Percentiles rank a stretch among this genome's conserved stretches.
Evolutionary conservation across 1,140 invertebrate genomes (phyloP).

Genomic region (Nasonia vitripennis): DNA sequence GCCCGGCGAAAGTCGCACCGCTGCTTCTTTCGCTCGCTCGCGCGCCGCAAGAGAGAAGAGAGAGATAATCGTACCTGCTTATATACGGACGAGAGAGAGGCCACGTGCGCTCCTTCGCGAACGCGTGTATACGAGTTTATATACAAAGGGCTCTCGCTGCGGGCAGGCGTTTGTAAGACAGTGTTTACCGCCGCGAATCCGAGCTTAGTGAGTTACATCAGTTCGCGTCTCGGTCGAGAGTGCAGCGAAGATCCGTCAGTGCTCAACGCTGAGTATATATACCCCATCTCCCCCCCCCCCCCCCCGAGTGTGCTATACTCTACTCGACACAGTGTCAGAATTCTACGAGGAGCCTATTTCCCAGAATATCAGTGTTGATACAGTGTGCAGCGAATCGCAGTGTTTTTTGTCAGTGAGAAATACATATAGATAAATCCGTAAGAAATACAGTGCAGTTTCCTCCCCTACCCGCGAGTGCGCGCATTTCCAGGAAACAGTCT

Average conservation of each 20-base stretch:
- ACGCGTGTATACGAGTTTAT: background rate
- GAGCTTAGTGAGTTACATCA: background rate
- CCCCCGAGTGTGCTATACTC: no score
- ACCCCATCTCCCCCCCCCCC: no score
- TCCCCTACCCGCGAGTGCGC: background rate
- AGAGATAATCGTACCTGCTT: background rate
- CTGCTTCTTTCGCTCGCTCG: background rate
- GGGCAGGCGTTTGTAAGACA: background rate
- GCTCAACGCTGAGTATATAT: no score
- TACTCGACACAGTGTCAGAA: no score
- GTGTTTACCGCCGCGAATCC: slow-evolving; percentile 23
- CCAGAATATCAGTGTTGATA: background rate
- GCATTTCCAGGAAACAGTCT: background rate
- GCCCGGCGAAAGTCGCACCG: no score
- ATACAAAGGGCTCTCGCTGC: background rate
- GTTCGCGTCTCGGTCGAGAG: slow-evolving; percentile 8
- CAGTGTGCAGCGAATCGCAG: background rate
- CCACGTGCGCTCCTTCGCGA: background rate
- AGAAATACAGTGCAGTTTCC: background rate
- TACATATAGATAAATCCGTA: background rate
- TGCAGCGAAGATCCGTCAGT: slow-evolving; percentile 32
- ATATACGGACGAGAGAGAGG: background rate
- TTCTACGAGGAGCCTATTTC: no score
- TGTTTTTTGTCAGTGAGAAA: background rate
- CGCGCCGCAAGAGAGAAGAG: no score